Conservation (phyloP, 2,797 vertebrate species). For the Rhinoraja longicauda region DNA sequence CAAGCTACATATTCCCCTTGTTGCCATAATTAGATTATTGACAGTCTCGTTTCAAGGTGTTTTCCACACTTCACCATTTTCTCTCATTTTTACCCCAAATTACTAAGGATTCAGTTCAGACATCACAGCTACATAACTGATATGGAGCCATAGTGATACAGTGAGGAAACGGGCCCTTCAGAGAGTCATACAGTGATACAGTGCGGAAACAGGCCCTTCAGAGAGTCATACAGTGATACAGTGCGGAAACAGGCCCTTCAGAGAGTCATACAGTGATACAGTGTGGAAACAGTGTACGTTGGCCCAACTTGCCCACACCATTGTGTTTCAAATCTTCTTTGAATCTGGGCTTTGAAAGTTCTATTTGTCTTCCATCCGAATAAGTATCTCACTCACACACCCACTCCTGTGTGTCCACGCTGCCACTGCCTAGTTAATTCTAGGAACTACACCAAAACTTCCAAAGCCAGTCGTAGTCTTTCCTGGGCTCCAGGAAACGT, state of each 20-base stretch:
- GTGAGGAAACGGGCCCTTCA: no score
- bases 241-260: no score
- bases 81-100: not conserved
- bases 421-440: not conserved
- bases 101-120: not conserved
- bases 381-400: not conserved
- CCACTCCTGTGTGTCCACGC: not conserved
- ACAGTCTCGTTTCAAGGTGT: not conserved
- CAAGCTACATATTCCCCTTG: not conserved
- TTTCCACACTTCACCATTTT: slow-evolving; percentile 9
- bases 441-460: not conserved
- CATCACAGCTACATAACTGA: not conserved
- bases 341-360: no score
- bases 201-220: no score
- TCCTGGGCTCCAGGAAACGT: not conserved
- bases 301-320: no score
- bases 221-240: no score
- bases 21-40: not conserved
- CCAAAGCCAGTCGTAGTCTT: not conserved
- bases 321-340: no score
- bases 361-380: not conserved
- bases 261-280: no score
- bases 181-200: no score
- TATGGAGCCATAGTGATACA: no score
- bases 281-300: no score